Percentiles rank a stretch among this genome's conserved stretches.
These are phyloP conservation scores for Apostichopus californicus DNA, from an alignment of 35 echinoderm and acorn worm genomes.

Conservation along the genomic window DNA sequence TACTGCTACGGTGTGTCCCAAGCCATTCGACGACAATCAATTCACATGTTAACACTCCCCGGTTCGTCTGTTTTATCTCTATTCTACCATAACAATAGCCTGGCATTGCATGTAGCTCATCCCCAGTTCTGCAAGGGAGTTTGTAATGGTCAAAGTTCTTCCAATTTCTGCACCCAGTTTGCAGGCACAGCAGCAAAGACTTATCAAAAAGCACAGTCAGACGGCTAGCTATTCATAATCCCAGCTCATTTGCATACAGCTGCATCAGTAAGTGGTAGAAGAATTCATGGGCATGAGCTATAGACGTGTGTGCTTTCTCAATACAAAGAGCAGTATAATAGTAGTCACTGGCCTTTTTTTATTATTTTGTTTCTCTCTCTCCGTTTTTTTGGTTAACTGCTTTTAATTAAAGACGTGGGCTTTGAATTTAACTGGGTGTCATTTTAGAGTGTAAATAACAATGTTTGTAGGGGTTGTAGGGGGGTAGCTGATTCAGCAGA, in stretches of 20 bases:
- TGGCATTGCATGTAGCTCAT: neutral
- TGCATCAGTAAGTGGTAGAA: conserved; percentile 26
- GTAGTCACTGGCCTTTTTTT: neutral
- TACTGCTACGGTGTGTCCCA: neutral
- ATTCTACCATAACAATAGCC: neutral
- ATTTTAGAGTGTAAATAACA: neutral
- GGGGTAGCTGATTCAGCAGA: no score
- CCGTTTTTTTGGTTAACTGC: conserved; percentile 17
- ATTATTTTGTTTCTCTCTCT: no score
- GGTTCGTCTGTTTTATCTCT: no score
- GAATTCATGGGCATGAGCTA: neutral
- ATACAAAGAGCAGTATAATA: conserved; percentile 28
- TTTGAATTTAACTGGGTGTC: neutral
- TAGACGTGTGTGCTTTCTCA: neutral
- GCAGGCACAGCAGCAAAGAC: no score
- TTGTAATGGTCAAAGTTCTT: conserved; percentile 28
- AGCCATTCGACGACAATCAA: neutral
- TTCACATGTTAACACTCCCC: neutral
- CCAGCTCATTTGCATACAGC: conserved; percentile 40
- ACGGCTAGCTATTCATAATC: conserved; percentile 9
- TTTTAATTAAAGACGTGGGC: conserved; percentile 27
- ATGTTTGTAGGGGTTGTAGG: neutral
- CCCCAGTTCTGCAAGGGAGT: conserved; percentile 1
- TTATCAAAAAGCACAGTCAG: no score
- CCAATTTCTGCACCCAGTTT: neutral